These are phyloP conservation scores for Cryptomyrus ogoouensis DNA, from an alignment of 2,113 vertebrate genomes.

Conservation along the genomic window DNA sequence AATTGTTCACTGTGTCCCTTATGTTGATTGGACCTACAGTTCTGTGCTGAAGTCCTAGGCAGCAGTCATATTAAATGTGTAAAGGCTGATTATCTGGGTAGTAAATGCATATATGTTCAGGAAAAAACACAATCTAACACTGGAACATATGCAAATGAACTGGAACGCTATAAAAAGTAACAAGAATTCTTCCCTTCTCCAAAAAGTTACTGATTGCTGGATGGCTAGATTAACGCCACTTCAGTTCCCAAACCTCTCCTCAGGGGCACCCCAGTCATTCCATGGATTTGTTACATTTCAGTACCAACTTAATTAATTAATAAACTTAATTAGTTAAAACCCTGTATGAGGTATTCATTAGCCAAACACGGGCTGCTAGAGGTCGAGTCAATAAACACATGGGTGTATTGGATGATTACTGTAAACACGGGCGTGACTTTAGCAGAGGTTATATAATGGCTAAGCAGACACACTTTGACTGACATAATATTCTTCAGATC, in stretches of 20 bases:
- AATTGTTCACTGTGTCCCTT: neutral
- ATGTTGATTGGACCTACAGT: neutral
- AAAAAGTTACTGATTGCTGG: neutral
- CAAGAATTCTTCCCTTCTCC: neutral
- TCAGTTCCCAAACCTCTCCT: neutral
- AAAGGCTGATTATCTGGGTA: neutral
- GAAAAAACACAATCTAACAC: neutral
- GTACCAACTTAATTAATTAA: neutral
- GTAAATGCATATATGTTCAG: neutral
- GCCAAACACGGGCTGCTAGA: neutral
- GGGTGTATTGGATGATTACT: neutral
- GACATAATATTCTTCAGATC: neutral
- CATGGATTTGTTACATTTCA: neutral
- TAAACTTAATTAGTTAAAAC: neutral
- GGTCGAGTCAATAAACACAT: neutral
- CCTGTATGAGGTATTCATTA: neutral
- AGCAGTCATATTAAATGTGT: neutral
- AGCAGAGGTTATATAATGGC: neutral
- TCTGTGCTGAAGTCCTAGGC: neutral
- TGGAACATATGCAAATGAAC: neutral
- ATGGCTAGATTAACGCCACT: neutral
- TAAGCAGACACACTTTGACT: neutral
- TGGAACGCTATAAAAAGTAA: neutral
- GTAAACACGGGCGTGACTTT: neutral
- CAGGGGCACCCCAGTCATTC: neutral